Percentiles rank a stretch among this genome's conserved stretches.
These are phyloP conservation scores for Conomelus anceps DNA, from an alignment of 2,888 invertebrate genomes.

Conservation along the genomic window DNA sequence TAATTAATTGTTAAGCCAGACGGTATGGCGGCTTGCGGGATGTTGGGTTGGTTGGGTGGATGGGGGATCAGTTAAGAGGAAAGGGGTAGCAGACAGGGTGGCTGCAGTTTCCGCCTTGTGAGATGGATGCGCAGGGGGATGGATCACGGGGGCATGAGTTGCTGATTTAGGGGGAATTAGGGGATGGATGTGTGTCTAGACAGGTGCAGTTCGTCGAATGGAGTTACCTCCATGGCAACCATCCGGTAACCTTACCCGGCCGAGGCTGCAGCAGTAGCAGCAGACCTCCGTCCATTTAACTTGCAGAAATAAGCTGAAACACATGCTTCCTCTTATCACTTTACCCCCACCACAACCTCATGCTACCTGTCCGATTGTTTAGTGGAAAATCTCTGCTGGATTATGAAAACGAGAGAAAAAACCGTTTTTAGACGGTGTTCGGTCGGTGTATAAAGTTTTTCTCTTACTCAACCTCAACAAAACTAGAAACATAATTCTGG, in stretches of 20 bases:
- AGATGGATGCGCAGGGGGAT: not conserved
- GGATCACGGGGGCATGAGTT: not conserved
- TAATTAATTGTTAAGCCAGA: constrained; percentile 34
- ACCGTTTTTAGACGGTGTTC: too few relatives aligned
- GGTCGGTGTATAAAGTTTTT: too few relatives aligned
- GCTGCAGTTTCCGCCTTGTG: constrained; percentile 9
- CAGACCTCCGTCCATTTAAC: not conserved
- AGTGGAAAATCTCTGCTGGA: too few relatives aligned
- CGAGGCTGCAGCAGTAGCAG: not conserved
- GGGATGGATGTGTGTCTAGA: constrained; percentile 6
- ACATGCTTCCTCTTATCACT: not conserved
- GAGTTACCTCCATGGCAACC: constrained; percentile 11
- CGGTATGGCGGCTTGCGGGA: constrained; percentile 36
- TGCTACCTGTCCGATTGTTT: not conserved
- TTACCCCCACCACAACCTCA: not conserved
- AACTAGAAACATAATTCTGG: too few relatives aligned
- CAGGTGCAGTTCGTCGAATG: constrained; percentile 1
- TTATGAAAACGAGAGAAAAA: too few relatives aligned
- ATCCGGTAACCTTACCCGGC: not conserved
- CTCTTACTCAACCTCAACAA: too few relatives aligned
- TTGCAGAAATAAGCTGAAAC: not conserved
- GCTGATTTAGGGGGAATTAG: not conserved
- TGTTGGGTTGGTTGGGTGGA: constrained; percentile 17
- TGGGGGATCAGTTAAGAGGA: constrained; percentile 4
- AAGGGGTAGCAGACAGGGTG: constrained; percentile 14